phyloP scores from a whole-genome alignment of 1,140 invertebrate species.

The Drosophila chauvacae region DNA sequence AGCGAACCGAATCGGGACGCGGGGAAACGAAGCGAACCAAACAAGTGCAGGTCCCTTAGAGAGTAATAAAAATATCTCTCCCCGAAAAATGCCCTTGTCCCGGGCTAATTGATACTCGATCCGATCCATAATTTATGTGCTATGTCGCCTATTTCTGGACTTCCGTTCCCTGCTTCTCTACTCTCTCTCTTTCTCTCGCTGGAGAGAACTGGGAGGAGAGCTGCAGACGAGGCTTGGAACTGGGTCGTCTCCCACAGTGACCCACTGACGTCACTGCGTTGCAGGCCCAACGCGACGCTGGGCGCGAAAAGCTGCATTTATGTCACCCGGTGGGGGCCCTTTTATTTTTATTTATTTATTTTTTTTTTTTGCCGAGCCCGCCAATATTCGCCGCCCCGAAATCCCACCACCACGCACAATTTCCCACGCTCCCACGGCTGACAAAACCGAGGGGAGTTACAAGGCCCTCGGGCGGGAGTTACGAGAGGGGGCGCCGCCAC shows the following conservation, averaged over 20 bases:
- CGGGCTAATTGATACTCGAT: slow-evolving; percentile 64
- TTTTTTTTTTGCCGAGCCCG: slow-evolving; percentile 9
- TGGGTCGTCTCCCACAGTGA: slow-evolving; percentile 6
- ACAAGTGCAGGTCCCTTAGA: slow-evolving; percentile 58
- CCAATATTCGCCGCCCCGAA: slow-evolving; percentile 29
- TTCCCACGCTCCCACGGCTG: slow-evolving; percentile 62
- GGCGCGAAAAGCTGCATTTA: slow-evolving; percentile 21
- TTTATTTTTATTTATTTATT: not conserved
- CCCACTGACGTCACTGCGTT: slow-evolving; percentile 16
- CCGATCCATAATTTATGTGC: slow-evolving; percentile 51
- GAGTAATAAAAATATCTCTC: slow-evolving; percentile 53
- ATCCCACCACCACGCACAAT: slow-evolving; percentile 22
- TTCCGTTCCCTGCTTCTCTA: slow-evolving; percentile 18
- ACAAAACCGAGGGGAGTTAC: slow-evolving; percentile 11
- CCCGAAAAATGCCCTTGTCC: slow-evolving; percentile 1
- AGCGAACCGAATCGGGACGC: slow-evolving; percentile 5
- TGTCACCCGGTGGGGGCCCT: slow-evolving; percentile 49
- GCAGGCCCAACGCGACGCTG: slow-evolving; percentile 31
- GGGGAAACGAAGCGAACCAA: slow-evolving; percentile 27
- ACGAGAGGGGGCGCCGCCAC: not conserved
- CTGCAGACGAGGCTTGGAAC: not conserved
- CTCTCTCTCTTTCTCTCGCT: not conserved
- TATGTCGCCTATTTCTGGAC: slow-evolving; percentile 47
- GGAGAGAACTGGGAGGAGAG: not conserved
- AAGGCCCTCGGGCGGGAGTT: not conserved